These are phyloP conservation scores for Prolemur simus DNA, from an alignment of 2,113 vertebrate species.

Conservation along the genomic window DNA sequence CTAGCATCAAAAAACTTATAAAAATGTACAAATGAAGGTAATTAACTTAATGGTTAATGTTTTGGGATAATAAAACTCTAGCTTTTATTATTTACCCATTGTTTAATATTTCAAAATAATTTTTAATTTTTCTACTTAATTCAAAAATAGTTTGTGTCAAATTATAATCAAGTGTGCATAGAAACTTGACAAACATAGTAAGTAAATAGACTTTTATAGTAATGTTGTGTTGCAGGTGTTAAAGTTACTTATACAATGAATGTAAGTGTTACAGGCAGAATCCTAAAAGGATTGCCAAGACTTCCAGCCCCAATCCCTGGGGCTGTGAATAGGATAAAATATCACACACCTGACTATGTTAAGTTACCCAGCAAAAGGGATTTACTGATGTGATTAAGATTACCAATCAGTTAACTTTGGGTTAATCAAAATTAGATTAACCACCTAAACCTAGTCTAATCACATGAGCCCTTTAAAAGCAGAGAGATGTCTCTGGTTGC, in stretches of 20 bases:
- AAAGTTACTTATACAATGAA: neutral
- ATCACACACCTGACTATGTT: neutral
- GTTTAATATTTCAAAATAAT: neutral
- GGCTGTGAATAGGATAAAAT: neutral
- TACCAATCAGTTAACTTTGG: neutral
- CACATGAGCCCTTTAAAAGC: neutral
- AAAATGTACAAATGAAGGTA: neutral
- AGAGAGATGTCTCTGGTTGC: neutral
- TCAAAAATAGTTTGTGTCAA: neutral
- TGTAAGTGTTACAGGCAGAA: too few species aligned
- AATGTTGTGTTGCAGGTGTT: neutral
- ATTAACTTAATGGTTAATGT: neutral
- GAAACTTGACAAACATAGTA: neutral
- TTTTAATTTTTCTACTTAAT: neutral
- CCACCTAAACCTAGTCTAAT: neutral
- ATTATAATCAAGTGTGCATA: neutral
- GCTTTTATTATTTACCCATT: neutral
- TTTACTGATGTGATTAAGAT: neutral
- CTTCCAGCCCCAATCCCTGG: neutral
- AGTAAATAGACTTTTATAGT: neutral
- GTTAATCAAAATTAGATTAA: neutral
- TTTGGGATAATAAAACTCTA: neutral
- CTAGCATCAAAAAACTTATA: neutral
- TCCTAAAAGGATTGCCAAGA: neutral
- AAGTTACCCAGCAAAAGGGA: neutral